Base-by-base conservation (phyloP, 2,113 vertebrate genomes). In the Cinclus cinclus region DNA sequence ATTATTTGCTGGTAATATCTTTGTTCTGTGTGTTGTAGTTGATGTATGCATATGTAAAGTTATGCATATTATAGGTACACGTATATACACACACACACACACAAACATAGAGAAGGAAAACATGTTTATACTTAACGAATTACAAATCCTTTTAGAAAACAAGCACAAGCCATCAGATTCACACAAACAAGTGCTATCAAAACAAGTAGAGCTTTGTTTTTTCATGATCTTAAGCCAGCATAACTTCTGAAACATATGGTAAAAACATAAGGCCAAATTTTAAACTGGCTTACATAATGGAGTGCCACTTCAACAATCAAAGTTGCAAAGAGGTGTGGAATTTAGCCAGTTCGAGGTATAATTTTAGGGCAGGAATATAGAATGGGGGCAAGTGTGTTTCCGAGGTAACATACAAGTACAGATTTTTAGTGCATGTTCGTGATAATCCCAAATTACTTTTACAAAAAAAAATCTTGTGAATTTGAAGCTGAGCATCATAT, bases 31-130 rank as follows among this genome's bases (percentile, higher is more conserved):
- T 65, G 28, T 49, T 71, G 50, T 28, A 31, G 22, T n/a, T 33
- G 33, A 7, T 64, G 5, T 31, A 6, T 52, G 13, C 6, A 35
- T 22, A 55, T 23, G 39, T 23, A 56, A 55, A 64, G 23, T 47
- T 23, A 28, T 19, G 10, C 7, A 23, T 15, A 9, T 41, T 39
- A 73, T 16, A 47, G 33, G 46, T 46, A 35, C 2, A 1, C n/a
- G 2, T 77, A 1, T 37, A 1, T 50, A 1, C 59, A 6, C 18
- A 19, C 10, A 35, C 10, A 64, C 10, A 11, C 1, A 41, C 3
- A 22, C 30, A 44, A 9, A 33, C 5, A 67, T 0, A 60, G 2
- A 56, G 41, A 74, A 1, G 15, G 12, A 47, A 64, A 65, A 46
- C 17, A 71, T 9, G 2, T 68, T 86, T 76, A 39, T 23, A 39